Percentiles rank a stretch among this genome's conserved stretches.
phyloP scores from a whole-genome alignment of 1,140 invertebrate species.

The Musca domestica region DNA sequence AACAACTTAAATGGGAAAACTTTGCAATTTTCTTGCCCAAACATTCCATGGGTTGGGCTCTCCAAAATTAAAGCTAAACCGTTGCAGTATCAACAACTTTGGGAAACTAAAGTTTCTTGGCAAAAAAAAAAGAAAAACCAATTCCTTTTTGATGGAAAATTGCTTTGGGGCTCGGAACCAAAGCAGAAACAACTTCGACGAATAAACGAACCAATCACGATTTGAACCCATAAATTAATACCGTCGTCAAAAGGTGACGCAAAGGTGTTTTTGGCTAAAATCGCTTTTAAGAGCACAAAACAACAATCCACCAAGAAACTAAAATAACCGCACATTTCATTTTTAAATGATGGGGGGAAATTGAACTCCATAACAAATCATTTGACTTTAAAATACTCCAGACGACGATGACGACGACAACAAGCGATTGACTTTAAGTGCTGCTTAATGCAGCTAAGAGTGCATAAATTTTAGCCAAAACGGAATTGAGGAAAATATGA shows the following conservation, averaged over 20 bases:
- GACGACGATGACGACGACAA: not conserved
- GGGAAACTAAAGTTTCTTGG: too few relatives aligned
- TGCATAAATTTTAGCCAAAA: not conserved
- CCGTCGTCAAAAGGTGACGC: conserved; percentile 26
- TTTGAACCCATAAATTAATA: conserved; percentile 30
- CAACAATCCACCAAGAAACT: not conserved
- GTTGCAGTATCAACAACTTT: too few relatives aligned
- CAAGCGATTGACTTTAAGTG: conserved; percentile 2
- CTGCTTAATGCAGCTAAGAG: not conserved
- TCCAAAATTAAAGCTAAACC: too few relatives aligned
- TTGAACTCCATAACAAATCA: conserved; percentile 9
- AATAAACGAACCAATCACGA: conserved; percentile 15
- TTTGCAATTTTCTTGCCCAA: too few relatives aligned
- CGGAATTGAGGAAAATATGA: not conserved
- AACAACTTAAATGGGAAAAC: too few relatives aligned
- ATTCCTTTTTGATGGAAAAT: too few relatives aligned
- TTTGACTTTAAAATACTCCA: conserved; percentile 6
- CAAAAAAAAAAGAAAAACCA: too few relatives aligned
- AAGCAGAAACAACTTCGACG: too few relatives aligned
- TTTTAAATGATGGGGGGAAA: not conserved
- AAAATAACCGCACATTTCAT: not conserved
- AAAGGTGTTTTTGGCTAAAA: not conserved
- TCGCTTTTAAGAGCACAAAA: not conserved
- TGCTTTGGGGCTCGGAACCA: too few relatives aligned
- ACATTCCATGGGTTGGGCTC: too few relatives aligned